Evolutionary conservation across 2,888 invertebrate genomes (phyloP), one percentile per base, ranked within the genome.

Genomic region (Nasonia oneida): DNA sequence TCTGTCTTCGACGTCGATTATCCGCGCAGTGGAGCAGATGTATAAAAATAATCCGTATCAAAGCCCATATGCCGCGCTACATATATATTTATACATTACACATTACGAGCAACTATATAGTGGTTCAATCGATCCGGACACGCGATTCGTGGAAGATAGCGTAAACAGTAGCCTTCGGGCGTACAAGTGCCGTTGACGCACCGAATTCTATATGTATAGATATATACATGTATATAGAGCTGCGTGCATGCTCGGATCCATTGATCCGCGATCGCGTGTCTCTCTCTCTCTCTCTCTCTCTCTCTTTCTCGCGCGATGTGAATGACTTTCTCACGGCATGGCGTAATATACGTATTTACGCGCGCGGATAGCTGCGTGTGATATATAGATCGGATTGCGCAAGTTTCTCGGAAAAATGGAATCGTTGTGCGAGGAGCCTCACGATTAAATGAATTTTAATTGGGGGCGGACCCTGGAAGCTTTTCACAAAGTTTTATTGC

Each of bases 181-280:
- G 12, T 47, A 12, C n/a, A 57, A 57, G 6, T 4, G 61, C 23
- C 23, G 61, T 23, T n/a, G 23, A 23, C 23, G 61, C 23, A 18
- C 18, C 53, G 18, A 53, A 53, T 18, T 61, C 29, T 29, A 29
- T 29, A 29, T 29, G 29, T 29, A 29, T 29, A 29, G 23, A 23
- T 23, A n/a, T 23, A 23, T 23, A 23, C 23, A 23, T 57, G 57
- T n/a, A 15, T n/a, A 15, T n/a, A n/a, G 14, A 57, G 37, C 4
- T 37, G 37, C 61, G 61, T 23, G 61, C 64, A 18, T 29, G 67
- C 33, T n/a, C 33, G 14, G 3, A 33, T 67, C 23, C 67, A 67
- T 67, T 67, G 67, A 67, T 64, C 64, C 12, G 64, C n/a, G 23
- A 64, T 67, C 67, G 67, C 67, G 67, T 67, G 67, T 15, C 29